phyloP scores from a whole-genome alignment of 2,797 vertebrate genomes.

The Aphelocoma californica region DNA sequence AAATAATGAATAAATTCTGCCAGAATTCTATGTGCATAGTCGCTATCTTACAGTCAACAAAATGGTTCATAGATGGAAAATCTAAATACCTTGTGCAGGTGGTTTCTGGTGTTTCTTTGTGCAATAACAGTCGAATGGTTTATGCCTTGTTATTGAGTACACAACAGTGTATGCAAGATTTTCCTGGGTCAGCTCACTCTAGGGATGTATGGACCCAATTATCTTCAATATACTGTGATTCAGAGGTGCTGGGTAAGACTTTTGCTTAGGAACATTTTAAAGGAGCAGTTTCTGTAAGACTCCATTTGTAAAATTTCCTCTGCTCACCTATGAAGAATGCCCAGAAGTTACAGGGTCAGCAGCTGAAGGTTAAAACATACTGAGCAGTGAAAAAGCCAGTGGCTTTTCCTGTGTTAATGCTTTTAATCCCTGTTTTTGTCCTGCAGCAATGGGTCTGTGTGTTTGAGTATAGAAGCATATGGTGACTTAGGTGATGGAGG shows the following conservation, averaged over 20 bases:
- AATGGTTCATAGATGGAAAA: not conserved
- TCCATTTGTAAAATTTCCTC: not conserved
- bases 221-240: not conserved
- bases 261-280: not conserved
- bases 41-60: not conserved
- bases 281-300: not conserved
- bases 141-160: not conserved
- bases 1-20: not conserved
- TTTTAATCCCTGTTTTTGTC: not conserved
- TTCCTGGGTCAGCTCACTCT: not conserved
- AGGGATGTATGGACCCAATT: not conserved
- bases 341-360: not conserved
- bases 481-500: not conserved
- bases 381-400: not conserved
- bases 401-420: not conserved
- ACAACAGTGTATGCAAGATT: fast-evolving
- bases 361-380: not conserved
- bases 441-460: not conserved
- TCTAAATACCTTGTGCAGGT: not conserved
- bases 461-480: not conserved
- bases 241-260: not conserved
- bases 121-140: not conserved
- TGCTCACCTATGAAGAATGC: not conserved
- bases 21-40: not conserved
- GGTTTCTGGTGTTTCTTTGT: not conserved